phyloP scores from a whole-genome alignment of 37 sponge, comb jelly and placozoan species.

The Mnemiopsis leidyi region DNA sequence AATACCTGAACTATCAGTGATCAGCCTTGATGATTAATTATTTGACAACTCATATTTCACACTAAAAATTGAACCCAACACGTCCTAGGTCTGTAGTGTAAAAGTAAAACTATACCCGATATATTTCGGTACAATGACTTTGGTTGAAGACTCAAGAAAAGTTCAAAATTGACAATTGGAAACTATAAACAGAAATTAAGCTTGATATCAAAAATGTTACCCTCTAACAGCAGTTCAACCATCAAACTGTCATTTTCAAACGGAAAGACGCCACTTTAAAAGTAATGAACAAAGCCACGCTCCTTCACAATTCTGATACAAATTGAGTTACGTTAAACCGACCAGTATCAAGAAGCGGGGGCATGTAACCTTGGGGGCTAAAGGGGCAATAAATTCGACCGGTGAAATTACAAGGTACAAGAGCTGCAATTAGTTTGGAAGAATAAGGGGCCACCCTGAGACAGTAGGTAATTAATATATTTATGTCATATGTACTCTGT shows the following conservation, averaged over 20 bases:
- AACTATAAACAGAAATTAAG: too few species aligned
- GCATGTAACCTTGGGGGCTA: slow-evolving; percentile 28
- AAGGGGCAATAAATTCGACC: not conserved
- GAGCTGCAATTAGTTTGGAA: slow-evolving; percentile 9
- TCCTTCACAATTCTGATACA: not conserved
- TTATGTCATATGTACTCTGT: not conserved
- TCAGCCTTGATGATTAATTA: too few species aligned
- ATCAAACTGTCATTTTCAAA: not conserved
- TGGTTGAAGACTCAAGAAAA: too few species aligned
- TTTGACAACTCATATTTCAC: too few species aligned
- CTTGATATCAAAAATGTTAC: too few species aligned
- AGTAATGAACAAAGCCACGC: too few species aligned
- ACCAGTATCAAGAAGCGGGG: not conserved
- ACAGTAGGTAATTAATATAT: slow-evolving; percentile 3
- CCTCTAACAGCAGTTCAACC: not conserved
- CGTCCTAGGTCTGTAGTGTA: too few species aligned
- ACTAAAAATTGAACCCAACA: too few species aligned
- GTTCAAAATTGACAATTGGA: too few species aligned
- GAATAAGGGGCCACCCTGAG: not conserved
- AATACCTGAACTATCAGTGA: too few species aligned
- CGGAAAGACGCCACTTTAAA: not conserved
- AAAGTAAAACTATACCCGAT: too few species aligned
- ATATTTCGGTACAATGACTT: too few species aligned
- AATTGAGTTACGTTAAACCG: not conserved
- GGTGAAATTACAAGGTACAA: not conserved